These are phyloP conservation scores for Pelusios castaneus DNA, from an alignment of 2,113 vertebrate species.

Conservation along the genomic window DNA sequence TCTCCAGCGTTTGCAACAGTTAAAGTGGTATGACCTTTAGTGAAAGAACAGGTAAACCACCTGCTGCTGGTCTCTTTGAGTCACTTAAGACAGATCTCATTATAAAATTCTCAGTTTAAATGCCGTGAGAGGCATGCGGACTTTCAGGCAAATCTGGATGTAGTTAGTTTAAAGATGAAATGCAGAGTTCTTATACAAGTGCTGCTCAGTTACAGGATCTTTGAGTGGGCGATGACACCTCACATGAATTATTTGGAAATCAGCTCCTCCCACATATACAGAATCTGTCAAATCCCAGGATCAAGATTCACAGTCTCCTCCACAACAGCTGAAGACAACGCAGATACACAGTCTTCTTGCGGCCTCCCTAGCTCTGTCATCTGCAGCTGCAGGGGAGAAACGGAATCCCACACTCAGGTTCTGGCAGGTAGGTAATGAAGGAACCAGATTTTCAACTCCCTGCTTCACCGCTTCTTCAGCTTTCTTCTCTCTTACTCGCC, in stretches of 20 bases:
- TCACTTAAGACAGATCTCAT: background rate
- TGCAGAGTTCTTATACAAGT: background rate
- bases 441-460: background rate
- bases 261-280: background rate
- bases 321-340: background rate
- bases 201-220: background rate
- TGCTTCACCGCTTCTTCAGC: background rate
- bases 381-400: background rate
- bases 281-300: background rate
- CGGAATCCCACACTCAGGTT: background rate
- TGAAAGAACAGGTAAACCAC: background rate
- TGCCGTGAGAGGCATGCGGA: background rate
- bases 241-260: background rate
- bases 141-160: background rate
- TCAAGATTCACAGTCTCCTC: background rate
- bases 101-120: background rate
- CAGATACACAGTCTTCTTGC: background rate
- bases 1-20: background rate
- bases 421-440: background rate
- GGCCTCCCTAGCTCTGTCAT: background rate
- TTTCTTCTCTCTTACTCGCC: background rate
- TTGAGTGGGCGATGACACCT: background rate
- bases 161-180: background rate
- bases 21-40: background rate
- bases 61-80: background rate